Conservation (phyloP, 2,113 vertebrate species). For the Mustela nigripes region DNA sequence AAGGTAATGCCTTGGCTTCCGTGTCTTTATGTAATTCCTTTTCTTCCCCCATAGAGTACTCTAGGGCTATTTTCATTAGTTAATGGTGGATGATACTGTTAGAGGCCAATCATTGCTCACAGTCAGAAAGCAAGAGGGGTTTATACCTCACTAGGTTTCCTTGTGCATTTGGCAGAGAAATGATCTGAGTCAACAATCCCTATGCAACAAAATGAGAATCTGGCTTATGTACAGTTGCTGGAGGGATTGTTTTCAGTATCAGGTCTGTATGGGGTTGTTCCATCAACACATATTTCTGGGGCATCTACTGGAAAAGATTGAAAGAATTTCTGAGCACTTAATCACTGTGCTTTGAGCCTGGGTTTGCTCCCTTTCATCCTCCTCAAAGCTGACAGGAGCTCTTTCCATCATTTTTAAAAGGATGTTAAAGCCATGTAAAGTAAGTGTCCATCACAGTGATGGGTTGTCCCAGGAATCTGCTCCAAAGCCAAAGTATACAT, state of each 20-base stretch:
- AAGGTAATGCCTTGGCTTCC: neutral
- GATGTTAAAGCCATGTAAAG: neutral
- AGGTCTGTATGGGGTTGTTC: neutral
- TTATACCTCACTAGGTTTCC: neutral
- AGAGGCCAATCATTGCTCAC: neutral
- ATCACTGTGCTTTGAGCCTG: neutral
- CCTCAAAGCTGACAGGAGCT: neutral
- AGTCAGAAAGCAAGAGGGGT: neutral
- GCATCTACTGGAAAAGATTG: neutral
- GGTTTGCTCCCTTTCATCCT: neutral
- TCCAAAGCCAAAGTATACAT: neutral
- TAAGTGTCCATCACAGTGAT: neutral
- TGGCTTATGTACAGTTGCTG: neutral
- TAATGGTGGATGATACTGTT: too few relatives aligned
- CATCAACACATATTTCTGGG: neutral
- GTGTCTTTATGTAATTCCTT: neutral
- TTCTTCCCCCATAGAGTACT: neutral
- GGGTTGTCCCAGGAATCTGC: neutral
- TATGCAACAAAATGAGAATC: neutral
- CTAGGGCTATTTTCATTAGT: neutral
- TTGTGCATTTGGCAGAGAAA: neutral
- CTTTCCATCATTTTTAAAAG: neutral
- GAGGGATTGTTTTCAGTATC: neutral
- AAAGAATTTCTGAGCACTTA: neutral
- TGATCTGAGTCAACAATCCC: neutral